phyloP scores from a whole-genome alignment of 2,797 vertebrate species.

The Myotis myotis region DNA sequence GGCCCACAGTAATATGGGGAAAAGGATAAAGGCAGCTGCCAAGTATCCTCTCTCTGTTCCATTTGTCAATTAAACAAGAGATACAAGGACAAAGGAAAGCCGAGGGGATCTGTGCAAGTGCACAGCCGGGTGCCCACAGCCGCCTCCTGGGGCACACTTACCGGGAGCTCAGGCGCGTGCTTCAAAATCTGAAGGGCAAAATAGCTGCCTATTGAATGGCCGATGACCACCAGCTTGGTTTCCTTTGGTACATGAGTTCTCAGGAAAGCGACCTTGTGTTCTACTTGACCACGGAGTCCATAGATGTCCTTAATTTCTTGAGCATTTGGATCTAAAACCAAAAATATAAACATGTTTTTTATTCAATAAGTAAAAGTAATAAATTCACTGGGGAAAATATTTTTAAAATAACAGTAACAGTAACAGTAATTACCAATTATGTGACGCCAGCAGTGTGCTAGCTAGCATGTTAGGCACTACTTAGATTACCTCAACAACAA shows the following conservation, averaged over 20 bases:
- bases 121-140: not conserved
- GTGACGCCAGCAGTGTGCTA: not conserved
- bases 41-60: not conserved
- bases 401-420: not conserved
- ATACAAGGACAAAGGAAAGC: not conserved
- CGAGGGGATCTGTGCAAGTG: not conserved
- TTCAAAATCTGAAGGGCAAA: slow-evolving; percentile 94
- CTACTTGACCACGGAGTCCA: slow-evolving; percentile 92
- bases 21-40: not conserved
- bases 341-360: slow-evolving; percentile 35
- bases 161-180: slow-evolving; percentile 89
- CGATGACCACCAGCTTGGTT: slow-evolving; percentile 90
- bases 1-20: not conserved
- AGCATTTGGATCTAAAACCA: slow-evolving; percentile 84
- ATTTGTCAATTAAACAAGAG: not conserved
- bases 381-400: not conserved
- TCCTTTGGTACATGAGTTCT: slow-evolving; percentile 90
- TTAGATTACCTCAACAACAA: not conserved
- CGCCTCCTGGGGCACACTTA: slow-evolving; percentile 67
- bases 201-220: slow-evolving; percentile 96
- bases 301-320: slow-evolving; percentile 88
- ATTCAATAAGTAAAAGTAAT: slow-evolving; percentile 12
- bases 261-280: slow-evolving; percentile 95
- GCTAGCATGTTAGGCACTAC: not conserved
- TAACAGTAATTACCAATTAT: not conserved